Evolutionary conservation across 2,888 invertebrate genomes (phyloP).

Genomic region (Metalampra italica): DNA sequence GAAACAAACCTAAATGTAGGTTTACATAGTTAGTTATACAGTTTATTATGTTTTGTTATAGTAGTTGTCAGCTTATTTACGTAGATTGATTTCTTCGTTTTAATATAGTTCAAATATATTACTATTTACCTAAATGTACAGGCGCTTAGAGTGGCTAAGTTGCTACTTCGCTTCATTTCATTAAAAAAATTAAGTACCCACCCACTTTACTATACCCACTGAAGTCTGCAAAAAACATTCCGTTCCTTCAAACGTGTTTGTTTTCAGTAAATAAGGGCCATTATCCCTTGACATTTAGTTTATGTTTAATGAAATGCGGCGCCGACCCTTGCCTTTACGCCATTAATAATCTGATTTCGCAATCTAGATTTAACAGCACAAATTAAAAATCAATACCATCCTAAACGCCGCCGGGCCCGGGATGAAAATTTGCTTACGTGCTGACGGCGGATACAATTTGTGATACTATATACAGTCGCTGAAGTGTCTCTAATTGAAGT

Average conservation of each 20-base stretch:
- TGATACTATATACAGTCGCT: background rate
- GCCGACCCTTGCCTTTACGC: conserved; percentile 44
- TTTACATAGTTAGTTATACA: too few species aligned
- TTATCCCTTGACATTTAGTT: conserved; percentile 46
- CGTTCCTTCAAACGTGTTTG: background rate
- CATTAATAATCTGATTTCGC: conserved; percentile 65
- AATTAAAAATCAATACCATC: conserved; percentile 61
- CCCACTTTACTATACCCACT: too few species aligned
- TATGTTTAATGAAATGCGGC: conserved; percentile 51
- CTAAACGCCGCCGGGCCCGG: conserved; percentile 12
- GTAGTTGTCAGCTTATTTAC: too few species aligned
- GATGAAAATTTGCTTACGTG: conserved; percentile 3
- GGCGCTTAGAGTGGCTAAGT: too few species aligned
- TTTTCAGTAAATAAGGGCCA: conserved; percentile 38
- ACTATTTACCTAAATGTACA: too few species aligned
- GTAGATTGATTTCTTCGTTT: too few species aligned
- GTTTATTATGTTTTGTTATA: too few species aligned
- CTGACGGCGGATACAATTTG: background rate
- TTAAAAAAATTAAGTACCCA: too few species aligned
- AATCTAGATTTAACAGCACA: conserved; percentile 52
- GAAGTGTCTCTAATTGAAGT: background rate
- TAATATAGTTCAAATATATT: too few species aligned
- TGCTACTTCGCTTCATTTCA: too few species aligned
- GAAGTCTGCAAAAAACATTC: background rate
- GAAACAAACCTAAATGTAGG: too few species aligned